Conservation (phyloP, 2,888 invertebrate species). For the Rhabditoides inermis region DNA sequence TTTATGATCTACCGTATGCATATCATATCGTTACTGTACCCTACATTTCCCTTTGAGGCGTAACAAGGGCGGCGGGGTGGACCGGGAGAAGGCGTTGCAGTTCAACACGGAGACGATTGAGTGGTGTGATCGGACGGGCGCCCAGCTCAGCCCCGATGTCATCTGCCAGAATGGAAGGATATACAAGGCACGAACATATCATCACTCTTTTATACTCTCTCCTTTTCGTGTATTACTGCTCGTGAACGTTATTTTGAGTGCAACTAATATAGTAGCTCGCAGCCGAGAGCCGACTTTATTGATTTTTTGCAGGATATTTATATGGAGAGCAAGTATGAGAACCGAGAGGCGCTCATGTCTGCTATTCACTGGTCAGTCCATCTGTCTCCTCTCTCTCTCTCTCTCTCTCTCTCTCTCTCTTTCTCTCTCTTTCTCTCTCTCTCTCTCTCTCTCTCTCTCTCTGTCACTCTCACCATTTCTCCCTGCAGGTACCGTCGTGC, state of each 20-base stretch:
- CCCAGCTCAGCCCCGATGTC: conserved; percentile 72
- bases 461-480: too few species aligned
- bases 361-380: conserved; percentile 78
- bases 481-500: conserved; percentile 56
- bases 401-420: not conserved
- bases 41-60: conserved; percentile 60
- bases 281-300: too few species aligned
- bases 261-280: too few species aligned
- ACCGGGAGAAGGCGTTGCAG: conserved; percentile 81
- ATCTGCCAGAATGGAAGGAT: conserved; percentile 92
- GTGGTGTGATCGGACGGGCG: conserved; percentile 44
- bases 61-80: conserved; percentile 83
- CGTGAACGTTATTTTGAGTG: too few species aligned
- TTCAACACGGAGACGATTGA: conserved; percentile 78
- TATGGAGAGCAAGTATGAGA: conserved; percentile 84
- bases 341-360: conserved; percentile 75
- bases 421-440: not conserved
- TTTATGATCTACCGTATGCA: conserved; percentile 1
- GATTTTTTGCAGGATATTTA: conserved; percentile 71
- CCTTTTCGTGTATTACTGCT: conserved; percentile 84
- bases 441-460: not conserved
- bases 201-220: too few species aligned
- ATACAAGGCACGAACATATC: conserved; percentile 59
- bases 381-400: not conserved
- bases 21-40: not conserved